A percentile compares a stretch with the other conserved stretches of the same genome.
phyloP scores from a whole-genome alignment of 2,797 vertebrate species.

The Hephaestus fuliginosus region DNA sequence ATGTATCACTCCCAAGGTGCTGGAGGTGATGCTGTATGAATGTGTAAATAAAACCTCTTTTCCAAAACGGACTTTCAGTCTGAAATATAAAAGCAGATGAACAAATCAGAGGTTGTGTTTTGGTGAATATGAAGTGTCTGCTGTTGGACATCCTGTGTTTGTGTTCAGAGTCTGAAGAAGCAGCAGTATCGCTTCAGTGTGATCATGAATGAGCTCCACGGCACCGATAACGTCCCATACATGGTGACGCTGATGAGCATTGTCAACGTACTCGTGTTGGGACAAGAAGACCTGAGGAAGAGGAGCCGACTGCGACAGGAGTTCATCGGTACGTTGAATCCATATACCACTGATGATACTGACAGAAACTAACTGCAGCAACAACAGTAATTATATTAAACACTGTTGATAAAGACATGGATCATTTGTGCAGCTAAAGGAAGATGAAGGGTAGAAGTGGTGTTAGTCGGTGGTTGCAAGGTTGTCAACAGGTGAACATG shows the following conservation, averaged over 20 bases:
- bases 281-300: slow-evolving; percentile 86
- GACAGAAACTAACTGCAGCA: not conserved
- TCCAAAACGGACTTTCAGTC: no score
- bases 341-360: not conserved
- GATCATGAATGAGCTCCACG: slow-evolving; percentile 89
- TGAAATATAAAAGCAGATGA: no score
- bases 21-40: no score
- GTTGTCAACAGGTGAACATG: no score
- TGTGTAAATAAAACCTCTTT: no score
- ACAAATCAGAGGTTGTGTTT: not conserved
- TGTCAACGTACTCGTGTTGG: slow-evolving; percentile 90
- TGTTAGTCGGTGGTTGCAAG: no score
- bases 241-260: slow-evolving; percentile 88
- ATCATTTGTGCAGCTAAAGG: no score
- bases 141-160: not conserved
- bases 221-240: slow-evolving; percentile 88
- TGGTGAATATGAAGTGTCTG: not conserved
- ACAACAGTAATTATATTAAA: not conserved
- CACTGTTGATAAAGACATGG: no score
- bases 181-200: slow-evolving; percentile 93
- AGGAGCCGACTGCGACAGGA: slow-evolving; percentile 89
- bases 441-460: no score
- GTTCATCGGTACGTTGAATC: slow-evolving; percentile 86
- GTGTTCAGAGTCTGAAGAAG: slow-evolving; percentile 85
- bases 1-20: no score